Conservation (phyloP, 2,797 vertebrate genomes). For the Sebastes minor region DNA sequence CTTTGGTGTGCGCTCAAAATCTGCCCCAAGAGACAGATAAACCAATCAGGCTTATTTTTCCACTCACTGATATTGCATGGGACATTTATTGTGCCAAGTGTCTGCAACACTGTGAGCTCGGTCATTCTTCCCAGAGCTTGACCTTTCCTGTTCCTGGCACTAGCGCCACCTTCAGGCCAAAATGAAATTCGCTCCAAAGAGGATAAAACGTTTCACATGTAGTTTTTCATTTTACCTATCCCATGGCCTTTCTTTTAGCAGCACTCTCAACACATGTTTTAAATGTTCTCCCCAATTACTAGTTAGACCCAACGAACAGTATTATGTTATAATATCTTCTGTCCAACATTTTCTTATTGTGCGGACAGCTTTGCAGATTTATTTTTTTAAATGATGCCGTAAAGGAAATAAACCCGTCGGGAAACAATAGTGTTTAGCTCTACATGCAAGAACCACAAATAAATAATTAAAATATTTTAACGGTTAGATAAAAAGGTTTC, state of each 20-base stretch:
- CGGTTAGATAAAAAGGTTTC: not conserved
- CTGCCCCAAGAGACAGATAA: too few species aligned
- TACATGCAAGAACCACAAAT: not conserved
- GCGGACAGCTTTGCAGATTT: not conserved
- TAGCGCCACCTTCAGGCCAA: not conserved
- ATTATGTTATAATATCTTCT: not conserved
- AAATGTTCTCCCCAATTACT: not conserved
- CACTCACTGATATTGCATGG: not conserved
- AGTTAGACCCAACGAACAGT: not conserved
- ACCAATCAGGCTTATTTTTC: too few species aligned
- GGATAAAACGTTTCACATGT: not conserved
- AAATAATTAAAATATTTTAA: not conserved
- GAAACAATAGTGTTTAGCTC: not conserved
- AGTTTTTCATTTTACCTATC: not conserved
- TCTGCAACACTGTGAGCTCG: not conserved
- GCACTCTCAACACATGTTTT: not conserved
- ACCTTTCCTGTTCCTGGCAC: not conserved
- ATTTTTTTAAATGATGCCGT: not conserved
- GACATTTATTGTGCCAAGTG: too few species aligned
- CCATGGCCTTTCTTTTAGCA: not conserved
- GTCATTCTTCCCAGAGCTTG: not conserved
- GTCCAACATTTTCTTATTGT: not conserved
- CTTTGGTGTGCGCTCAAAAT: too few species aligned
- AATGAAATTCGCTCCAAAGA: not conserved
- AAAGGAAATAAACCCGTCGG: not conserved